These are phyloP conservation scores for Diprion similis DNA, from an alignment of 1,140 invertebrate genomes.

Conservation along the genomic window DNA sequence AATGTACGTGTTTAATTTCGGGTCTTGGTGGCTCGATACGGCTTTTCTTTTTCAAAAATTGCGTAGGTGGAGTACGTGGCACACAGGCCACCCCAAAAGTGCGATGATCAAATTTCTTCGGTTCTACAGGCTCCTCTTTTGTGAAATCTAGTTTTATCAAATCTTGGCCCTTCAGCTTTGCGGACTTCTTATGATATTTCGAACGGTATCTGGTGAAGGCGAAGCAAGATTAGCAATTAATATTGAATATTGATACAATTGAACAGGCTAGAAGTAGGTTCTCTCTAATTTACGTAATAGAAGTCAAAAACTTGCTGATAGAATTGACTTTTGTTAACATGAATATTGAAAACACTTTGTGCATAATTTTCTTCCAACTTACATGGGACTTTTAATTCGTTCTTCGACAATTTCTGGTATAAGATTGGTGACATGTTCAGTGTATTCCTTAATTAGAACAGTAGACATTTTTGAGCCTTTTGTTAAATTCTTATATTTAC, in stretches of 20 bases:
- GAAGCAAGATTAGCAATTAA: too few species aligned
- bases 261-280: not conserved
- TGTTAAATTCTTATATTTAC: not conserved
- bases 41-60: conserved; percentile 67
- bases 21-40: conserved; percentile 34
- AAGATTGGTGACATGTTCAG: conserved; percentile 31
- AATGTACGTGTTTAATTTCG: conserved; percentile 29
- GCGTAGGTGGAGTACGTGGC: conserved; percentile 60
- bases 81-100: conserved; percentile 69
- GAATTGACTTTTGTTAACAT: too few species aligned
- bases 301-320: too few species aligned
- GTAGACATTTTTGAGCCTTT: not conserved
- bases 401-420: conserved; percentile 27
- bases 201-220: conserved; percentile 24
- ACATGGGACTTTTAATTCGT: conserved; percentile 21
- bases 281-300: not conserved
- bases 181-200: conserved; percentile 8
- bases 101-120: conserved; percentile 44
- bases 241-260: too few species aligned
- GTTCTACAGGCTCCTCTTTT: conserved; percentile 31
- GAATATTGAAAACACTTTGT: not conserved
- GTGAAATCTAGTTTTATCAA: not conserved
- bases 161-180: not conserved
- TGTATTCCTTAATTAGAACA: conserved; percentile 17
- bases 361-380: not conserved